Evolutionary conservation across 2,888 invertebrate species (phyloP).

Genomic region (Peribatodes rhomboidaria): DNA sequence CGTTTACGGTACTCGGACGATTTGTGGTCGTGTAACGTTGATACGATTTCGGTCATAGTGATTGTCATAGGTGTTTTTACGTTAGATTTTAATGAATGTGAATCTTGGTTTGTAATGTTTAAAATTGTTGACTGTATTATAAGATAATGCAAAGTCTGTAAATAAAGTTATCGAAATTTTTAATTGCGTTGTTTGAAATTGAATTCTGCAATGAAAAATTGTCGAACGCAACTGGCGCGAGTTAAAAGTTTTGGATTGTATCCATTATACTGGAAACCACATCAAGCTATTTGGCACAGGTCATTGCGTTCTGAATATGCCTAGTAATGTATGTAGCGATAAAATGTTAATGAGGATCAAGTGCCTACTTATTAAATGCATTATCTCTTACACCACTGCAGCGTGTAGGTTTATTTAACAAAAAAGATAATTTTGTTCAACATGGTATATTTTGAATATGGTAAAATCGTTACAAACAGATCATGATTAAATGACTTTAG

Average conservation of each 20-base stretch:
- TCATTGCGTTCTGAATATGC: conserved; percentile 61
- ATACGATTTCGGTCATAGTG: conserved; percentile 70
- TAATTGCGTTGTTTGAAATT: conserved; percentile 53
- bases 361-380: conserved; percentile 50
- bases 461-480: neutral
- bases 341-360: conserved; percentile 54
- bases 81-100: conserved; percentile 82
- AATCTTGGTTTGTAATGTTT: conserved; percentile 79
- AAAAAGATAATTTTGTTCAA: conserved; percentile 26
- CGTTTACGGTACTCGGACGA: conserved; percentile 53
- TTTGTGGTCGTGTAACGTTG: conserved; percentile 56
- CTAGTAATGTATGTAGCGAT: conserved; percentile 59
- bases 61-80: conserved; percentile 81
- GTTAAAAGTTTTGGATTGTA: conserved; percentile 76
- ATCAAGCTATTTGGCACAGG: conserved; percentile 71
- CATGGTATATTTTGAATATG: conserved; percentile 4
- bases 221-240: conserved; percentile 55
- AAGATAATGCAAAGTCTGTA: conserved; percentile 84
- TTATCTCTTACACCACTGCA: conserved; percentile 42
- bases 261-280: conserved; percentile 77
- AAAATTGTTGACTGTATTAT: conserved; percentile 86
- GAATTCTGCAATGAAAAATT: conserved; percentile 39
- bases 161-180: conserved; percentile 85
- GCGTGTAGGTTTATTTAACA: conserved; percentile 31
- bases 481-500: conserved; percentile 5